Percentiles rank a stretch among this genome's conserved stretches.
Conservation (phyloP, 2,113 vertebrate species). For the Electrona antarctica region DNA sequence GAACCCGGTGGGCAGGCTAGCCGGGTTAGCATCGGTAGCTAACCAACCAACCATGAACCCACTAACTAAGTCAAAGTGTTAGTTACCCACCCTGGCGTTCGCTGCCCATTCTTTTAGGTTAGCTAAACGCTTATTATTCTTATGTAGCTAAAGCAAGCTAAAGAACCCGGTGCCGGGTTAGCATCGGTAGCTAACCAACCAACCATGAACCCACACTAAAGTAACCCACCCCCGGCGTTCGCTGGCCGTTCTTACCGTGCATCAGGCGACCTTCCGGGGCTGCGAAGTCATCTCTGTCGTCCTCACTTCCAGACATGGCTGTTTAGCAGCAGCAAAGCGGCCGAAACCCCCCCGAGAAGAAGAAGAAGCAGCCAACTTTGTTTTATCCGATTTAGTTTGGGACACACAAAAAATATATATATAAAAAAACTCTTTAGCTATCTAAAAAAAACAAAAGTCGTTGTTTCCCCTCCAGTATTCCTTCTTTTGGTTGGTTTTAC, state of each 20-base stretch:
- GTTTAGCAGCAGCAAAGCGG: background rate
- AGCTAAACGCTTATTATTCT: no score
- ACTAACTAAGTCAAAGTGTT: background rate
- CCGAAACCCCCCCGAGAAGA: background rate
- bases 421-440: conserved; percentile 55
- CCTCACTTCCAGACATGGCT: conserved; percentile 81
- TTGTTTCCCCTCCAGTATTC: conserved; percentile 48
- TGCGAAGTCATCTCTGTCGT: conserved; percentile 79
- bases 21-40: conserved; percentile 45
- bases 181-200: conserved; percentile 50
- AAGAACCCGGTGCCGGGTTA: background rate
- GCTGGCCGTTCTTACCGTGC: conserved; percentile 71
- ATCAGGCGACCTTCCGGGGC: conserved; percentile 71
- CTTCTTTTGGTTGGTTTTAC: conserved; percentile 35
- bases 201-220: background rate
- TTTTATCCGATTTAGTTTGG: conserved; percentile 37
- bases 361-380: conserved; percentile 48
- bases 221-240: no score
- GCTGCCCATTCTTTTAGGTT: no score
- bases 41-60: conserved; percentile 20
- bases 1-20: background rate
- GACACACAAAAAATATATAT: no score
- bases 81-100: no score
- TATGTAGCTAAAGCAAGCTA: background rate
- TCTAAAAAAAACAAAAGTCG: conserved; percentile 59